Evolutionary conservation across 1,140 invertebrate species (phyloP), one percentile per base, ranked within the genome.

Genomic region (Dinoponera quadriceps): DNA sequence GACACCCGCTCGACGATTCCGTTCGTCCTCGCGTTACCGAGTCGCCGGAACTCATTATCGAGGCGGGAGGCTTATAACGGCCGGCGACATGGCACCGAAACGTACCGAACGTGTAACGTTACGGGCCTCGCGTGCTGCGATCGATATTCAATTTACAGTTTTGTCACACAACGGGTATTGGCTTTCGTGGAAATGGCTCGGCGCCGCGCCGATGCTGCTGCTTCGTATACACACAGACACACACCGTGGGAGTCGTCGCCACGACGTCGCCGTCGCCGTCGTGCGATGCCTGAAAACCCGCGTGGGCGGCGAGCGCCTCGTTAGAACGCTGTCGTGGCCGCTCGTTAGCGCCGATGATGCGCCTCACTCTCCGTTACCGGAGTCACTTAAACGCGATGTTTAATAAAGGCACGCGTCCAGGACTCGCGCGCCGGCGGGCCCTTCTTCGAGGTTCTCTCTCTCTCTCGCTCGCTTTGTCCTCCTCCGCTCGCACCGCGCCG

Each of bases 81-180:
- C 68, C 77, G 63, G 77, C 88, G 89, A 92, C 92, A 92, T 90
- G 93, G 82, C 91, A 93, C 85, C 72, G 85, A 81, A 81, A 73
- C 60, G 63, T 54, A 66, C 74, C 69, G 66, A 49, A 54, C 51
- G n/a, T 68, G 48, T 71, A 59, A 84, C n/a, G 63, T 81, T 51
- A 60, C 65, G 14, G 13, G 33, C 22, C n/a, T 16, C 38, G 48
- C 18, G 14, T 2, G 5, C 49, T 9, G 13, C 81, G 92, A 85
- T 94, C 93, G 92, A 94, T 94, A 94, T 94, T 93, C 92, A 93
- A 94, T 94, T 94, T 94, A 91, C 92, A 92, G 69, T 92, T 93
- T 93, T 93, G 93, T 92, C 91, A 93, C 92, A 93, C 7, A 7
- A 7, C 7, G 7, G 2, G 7, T 89, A 84, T 88, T 88, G 75